Evolutionary conservation across 1,140 invertebrate species (phyloP).

Genomic region (Bilobella aurantiaca): DNA sequence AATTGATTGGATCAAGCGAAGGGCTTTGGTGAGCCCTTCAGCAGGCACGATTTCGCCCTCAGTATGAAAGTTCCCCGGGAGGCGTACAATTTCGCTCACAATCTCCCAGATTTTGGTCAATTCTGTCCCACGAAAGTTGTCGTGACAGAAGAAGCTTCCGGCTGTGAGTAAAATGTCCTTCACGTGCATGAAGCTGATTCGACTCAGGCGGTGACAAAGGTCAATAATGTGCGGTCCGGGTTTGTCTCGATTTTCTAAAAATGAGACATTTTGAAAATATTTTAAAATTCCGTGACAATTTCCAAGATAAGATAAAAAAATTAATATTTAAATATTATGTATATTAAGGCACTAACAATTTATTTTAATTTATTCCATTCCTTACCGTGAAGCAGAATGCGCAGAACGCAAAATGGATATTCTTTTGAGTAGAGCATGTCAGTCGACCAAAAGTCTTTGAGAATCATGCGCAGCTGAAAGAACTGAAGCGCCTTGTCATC

Average conservation of each 20-base stretch:
- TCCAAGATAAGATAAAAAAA: too few species aligned
- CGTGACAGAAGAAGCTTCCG: not conserved
- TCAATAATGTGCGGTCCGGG: constrained; percentile 5
- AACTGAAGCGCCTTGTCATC: constrained; percentile 8
- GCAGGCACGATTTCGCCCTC: not conserved
- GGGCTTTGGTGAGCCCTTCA: not conserved
- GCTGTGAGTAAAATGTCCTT: constrained; percentile 16
- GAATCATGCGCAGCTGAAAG: not conserved
- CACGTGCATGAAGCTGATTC: constrained; percentile 3
- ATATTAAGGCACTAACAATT: too few species aligned
- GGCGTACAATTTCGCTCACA: constrained; percentile 4
- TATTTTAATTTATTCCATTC: not conserved
- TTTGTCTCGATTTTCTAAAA: not conserved
- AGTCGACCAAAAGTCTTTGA: constrained; percentile 2
- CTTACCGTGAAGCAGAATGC: not conserved
- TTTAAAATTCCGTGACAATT: too few species aligned
- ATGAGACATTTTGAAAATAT: not conserved
- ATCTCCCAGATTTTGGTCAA: constrained; percentile 18
- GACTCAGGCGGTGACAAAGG: not conserved
- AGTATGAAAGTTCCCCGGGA: not conserved
- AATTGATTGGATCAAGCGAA: not conserved
- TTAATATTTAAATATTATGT: too few species aligned
- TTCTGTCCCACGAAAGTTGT: not conserved
- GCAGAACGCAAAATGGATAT: constrained; percentile 16
- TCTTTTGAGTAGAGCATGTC: constrained; percentile 8